Evolutionary conservation across 1,140 invertebrate species (phyloP), one percentile per base, ranked within the genome.

Genomic region (Drosophila guanche): DNA sequence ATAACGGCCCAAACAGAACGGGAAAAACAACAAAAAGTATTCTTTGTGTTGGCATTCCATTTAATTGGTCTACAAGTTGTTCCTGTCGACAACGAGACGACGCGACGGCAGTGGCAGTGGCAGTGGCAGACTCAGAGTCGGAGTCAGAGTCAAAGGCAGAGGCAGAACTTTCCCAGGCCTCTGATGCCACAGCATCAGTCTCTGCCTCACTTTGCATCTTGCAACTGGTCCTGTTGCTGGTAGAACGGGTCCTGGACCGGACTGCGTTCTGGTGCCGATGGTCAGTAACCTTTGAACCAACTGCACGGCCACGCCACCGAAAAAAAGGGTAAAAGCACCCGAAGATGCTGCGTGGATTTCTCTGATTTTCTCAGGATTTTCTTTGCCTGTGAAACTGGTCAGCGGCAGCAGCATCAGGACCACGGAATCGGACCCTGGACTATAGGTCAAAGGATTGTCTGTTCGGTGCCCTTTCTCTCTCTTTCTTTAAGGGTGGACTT

Each of bases 31-130:
- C 58, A 51, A 53, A 63, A 76, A 50, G 47, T 84, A 77, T 81
- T 85, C 72, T 72, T 60, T 81, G 51, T 77, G 70, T 77, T 77
- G 58, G 81, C 62, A 88, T 81, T 81, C 65, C 69, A 75, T 88
- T 81, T 88, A 86, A 88, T 86, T 86, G 83, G 81, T 81, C 79
- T 84, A 75, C 79, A 77, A 83, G 70, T 84, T 76, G 75, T 79
- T 83, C 68, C 81, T 85, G 77, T 81, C 73, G 53, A 20, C 16
- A 20, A 20, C 16, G 16, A 20, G 16, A 20, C 16, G 16, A 80
- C 62, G 65, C 71, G 56, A 41, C 41, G 16, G 16, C 16, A 20
- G 16, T 20, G 16, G 16, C 16, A n/a, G n/a, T n/a, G n/a, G n/a
- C n/a, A n/a, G n/a, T n/a, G n/a, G n/a, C n/a, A n/a, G n/a, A n/a